Conservation (phyloP, 2,888 invertebrate species). For the Chironomus tentans region DNA sequence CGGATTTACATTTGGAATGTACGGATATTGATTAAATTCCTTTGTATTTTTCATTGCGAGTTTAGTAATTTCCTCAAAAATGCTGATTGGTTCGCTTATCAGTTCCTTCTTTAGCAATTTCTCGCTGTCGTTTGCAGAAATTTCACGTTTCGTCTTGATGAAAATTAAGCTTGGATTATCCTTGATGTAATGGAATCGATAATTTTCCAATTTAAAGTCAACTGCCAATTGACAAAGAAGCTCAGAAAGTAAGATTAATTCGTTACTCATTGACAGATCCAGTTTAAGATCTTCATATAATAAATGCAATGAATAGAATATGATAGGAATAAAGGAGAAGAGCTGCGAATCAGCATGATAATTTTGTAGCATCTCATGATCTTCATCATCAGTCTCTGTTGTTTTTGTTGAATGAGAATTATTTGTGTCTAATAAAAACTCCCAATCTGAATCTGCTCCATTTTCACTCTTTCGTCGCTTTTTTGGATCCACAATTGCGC, state of each 20-base stretch:
- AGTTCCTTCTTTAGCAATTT: slow-evolving; percentile 49
- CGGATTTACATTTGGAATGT: slow-evolving; percentile 62
- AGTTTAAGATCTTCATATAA: slow-evolving; percentile 87
- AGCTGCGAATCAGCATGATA: slow-evolving; percentile 50
- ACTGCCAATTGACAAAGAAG: slow-evolving; percentile 66
- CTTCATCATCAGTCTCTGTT: slow-evolving; percentile 25
- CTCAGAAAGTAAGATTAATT: slow-evolving; percentile 57
- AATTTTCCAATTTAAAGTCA: slow-evolving; percentile 63
- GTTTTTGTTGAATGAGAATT: slow-evolving; percentile 32
- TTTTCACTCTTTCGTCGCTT: slow-evolving; percentile 60
- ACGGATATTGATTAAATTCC: slow-evolving; percentile 54
- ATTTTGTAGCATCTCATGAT: slow-evolving; percentile 26
- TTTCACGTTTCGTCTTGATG: slow-evolving; percentile 32
- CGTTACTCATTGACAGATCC: slow-evolving; percentile 58
- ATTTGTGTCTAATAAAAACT: slow-evolving; percentile 51
- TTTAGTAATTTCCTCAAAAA: slow-evolving; percentile 61
- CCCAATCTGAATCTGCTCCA: slow-evolving; percentile 79
- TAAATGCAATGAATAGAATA: slow-evolving; percentile 75
- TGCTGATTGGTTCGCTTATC: slow-evolving; percentile 51
- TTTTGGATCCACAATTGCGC: slow-evolving; percentile 54
- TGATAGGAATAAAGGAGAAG: slow-evolving; percentile 62
- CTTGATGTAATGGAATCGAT: slow-evolving; percentile 71
- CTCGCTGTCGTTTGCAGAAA: slow-evolving; percentile 47
- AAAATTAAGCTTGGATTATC: slow-evolving; percentile 65
- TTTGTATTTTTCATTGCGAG: slow-evolving; percentile 47